Evolutionary conservation across 1,140 invertebrate species (phyloP).

Genomic region (Lepidotrigona ventralis): DNA sequence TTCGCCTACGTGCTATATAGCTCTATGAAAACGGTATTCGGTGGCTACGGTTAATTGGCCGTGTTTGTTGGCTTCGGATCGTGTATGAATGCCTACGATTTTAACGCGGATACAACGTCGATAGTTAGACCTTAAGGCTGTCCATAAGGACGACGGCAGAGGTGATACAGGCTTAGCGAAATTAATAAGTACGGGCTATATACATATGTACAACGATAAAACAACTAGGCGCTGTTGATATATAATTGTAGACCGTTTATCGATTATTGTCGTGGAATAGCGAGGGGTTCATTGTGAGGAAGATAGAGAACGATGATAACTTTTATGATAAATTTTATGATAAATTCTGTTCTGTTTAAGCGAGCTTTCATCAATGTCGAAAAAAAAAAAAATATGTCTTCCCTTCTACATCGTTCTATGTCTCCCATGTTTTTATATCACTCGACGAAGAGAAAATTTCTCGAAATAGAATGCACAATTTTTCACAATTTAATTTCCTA

Average conservation of each 20-base stretch:
- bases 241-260: conserved; percentile 68
- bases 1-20: conserved; percentile 31
- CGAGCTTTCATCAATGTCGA: neutral
- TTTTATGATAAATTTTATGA: neutral
- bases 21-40: neutral
- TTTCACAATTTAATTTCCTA: neutral
- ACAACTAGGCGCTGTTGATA: conserved; percentile 70
- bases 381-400: neutral
- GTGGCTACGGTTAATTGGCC: neutral
- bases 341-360: neutral
- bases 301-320: conserved; percentile 9
- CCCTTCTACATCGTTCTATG: neutral
- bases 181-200: conserved; percentile 80
- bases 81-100: neutral
- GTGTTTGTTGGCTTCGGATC: neutral
- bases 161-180: conserved; percentile 75
- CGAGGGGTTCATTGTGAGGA: neutral
- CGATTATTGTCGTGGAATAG: conserved; percentile 66
- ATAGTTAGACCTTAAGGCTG: conserved; percentile 48
- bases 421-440: neutral
- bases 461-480: neutral
- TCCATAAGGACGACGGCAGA: conserved; percentile 43
- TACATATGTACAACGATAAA: conserved; percentile 80
- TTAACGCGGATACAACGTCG: conserved; percentile 42
- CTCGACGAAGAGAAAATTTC: neutral